phyloP scores from a whole-genome alignment of 53 echinoderm and acorn worm genomes.

The Patiria pectinifera region DNA sequence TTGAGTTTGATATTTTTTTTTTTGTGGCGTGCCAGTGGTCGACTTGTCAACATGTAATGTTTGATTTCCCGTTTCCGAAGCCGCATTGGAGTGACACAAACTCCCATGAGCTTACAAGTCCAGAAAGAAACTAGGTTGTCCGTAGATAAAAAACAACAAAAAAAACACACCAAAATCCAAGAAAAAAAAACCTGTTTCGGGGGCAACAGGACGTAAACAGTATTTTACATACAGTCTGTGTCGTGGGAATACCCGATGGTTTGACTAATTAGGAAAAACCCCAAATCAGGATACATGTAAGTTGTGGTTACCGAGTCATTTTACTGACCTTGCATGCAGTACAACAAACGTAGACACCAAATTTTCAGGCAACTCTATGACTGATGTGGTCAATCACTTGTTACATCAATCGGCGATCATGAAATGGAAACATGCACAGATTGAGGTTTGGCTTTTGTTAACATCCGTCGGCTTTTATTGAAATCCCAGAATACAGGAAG shows the following conservation, averaged over 20 bases:
- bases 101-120: not conserved
- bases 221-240: not conserved
- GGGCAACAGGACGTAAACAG: not conserved
- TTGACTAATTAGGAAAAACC: not conserved
- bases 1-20: not conserved
- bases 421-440: not conserved
- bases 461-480: not conserved
- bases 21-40: not conserved
- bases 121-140: not conserved
- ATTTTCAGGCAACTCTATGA: not conserved
- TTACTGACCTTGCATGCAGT: not conserved
- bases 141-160: not conserved
- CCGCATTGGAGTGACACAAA: not conserved
- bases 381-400: not conserved
- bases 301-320: not conserved
- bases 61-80: not conserved
- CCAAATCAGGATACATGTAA: not conserved
- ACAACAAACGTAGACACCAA: too few relatives aligned
- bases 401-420: not conserved
- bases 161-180: not conserved
- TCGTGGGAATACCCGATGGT: not conserved
- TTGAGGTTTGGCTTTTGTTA: not conserved
- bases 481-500: conserved; percentile 56
- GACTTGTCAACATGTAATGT: not conserved
- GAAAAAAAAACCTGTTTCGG: not conserved